Base-by-base conservation (phyloP, 2,113 vertebrate genomes). In the Brienomyrus longianalis region DNA sequence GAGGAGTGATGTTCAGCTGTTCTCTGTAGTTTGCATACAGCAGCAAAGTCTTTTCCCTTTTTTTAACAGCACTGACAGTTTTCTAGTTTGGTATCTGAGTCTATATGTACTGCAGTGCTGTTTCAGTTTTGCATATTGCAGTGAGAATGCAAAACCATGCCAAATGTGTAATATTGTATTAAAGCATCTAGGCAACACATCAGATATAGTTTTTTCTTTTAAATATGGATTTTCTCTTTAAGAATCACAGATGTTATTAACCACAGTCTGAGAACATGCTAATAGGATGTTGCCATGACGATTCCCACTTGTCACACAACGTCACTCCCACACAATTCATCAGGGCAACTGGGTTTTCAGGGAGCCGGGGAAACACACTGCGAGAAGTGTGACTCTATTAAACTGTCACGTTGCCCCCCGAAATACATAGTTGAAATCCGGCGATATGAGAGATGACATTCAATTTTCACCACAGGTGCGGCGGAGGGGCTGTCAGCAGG, bases 281-380 rank as follows among this genome's bases (percentile, higher is more conserved):
- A 88, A 88, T 66, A 47, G 86, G 54, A 43, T 56, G 86, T 88
- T 88, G 86, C 86, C 86, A 88, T 88, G 56, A 88, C 86, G 56
- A 88, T 88, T 88, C 56, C 52, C 86, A 66, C 86, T 62, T 88
- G 86, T 88, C 54, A 88, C 86, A 88, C 56, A 27, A 88, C 39
- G 86, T 88, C 86, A 88, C 86, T 88, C 86, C 86, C 54, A 88
- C 86, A 88, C 86, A 13, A 88, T 88, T 59, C 45, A 88, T 88
- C 86, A 88, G 86, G 56, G 86, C 35, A 66, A 19, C 35, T 21
- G 27, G 52, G 54, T 88, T 62, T 88, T 31, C 21, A 21, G 39
- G 87, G 56, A 88, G 56, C 39, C 17, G 54, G 21, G 21, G 39
- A 66, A 88, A 45, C 86, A 88, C 86, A 56, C 47, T 62, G 35